Percentiles rank a stretch among this genome's conserved stretches.
Conservation (phyloP, 2,113 vertebrate genomes). For the Arizona elegans region DNA sequence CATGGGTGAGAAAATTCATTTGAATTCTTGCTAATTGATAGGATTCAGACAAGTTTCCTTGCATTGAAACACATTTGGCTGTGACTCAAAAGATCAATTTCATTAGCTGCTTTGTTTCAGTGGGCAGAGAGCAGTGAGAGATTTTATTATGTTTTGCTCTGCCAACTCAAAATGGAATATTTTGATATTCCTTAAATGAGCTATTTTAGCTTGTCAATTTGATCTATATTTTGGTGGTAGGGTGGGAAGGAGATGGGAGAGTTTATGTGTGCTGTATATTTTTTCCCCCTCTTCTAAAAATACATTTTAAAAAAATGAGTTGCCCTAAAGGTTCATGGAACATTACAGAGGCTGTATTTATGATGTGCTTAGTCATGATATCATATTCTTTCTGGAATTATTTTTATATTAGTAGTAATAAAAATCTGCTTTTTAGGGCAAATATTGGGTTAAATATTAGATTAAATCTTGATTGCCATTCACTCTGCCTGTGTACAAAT, state of each 20-base stretch:
- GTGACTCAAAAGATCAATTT: background rate
- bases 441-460: background rate
- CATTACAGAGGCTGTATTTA: background rate
- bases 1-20: background rate
- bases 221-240: background rate
- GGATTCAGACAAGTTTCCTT: background rate
- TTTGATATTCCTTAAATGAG: constrained; percentile 13
- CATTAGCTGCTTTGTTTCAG: constrained; percentile 15
- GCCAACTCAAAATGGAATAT: constrained; percentile 14
- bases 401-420: background rate
- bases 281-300: background rate
- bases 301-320: background rate
- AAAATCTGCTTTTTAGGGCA: background rate
- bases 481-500: background rate
- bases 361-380: background rate
- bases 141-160: constrained; percentile 6
- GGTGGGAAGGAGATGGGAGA: background rate
- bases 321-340: background rate
- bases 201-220: background rate
- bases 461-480: background rate
- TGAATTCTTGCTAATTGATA: background rate
- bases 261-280: background rate
- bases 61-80: background rate
- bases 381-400: background rate
- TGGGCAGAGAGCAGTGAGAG: background rate